Evolutionary conservation across 2,888 invertebrate species (phyloP).

Genomic region (Sylvicola cinctus): DNA sequence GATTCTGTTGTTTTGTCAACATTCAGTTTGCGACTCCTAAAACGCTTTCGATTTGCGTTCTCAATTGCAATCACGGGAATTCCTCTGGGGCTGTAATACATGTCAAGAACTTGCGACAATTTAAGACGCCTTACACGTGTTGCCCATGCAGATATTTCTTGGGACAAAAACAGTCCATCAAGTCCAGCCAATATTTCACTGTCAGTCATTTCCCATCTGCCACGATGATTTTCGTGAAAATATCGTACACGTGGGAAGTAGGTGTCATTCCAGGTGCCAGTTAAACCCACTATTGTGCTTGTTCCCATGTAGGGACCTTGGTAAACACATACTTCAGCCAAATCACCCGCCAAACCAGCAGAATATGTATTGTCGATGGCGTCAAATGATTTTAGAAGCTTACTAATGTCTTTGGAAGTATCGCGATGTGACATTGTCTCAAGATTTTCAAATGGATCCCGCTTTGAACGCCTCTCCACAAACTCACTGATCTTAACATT

Average conservation of each 20-base stretch:
- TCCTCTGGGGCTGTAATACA: slow-evolving; percentile 45
- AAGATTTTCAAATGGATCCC: slow-evolving; percentile 8
- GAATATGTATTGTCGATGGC: slow-evolving; percentile 35
- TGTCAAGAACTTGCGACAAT: slow-evolving; percentile 40
- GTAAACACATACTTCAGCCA: slow-evolving; percentile 43
- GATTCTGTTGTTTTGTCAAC: no score
- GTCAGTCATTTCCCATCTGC: slow-evolving; percentile 42
- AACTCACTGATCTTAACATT: slow-evolving; percentile 30
- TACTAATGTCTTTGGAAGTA: slow-evolving; percentile 8
- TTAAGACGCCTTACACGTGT: slow-evolving; percentile 29
- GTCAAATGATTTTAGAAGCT: slow-evolving; percentile 6
- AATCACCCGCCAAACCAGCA: slow-evolving; percentile 39
- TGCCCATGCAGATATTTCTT: slow-evolving; percentile 30
- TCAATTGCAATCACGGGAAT: slow-evolving; percentile 32
- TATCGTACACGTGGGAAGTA: slow-evolving; percentile 33
- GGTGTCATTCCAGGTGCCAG: slow-evolving; percentile 45
- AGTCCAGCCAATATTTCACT: slow-evolving; percentile 46
- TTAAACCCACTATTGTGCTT: slow-evolving; percentile 30
- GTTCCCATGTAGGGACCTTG: slow-evolving; percentile 34
- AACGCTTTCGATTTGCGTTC: slow-evolving; percentile 25
- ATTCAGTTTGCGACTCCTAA: not conserved
- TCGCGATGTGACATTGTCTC: slow-evolving; percentile 16
- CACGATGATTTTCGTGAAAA: slow-evolving; percentile 27
- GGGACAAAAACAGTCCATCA: slow-evolving; percentile 31
- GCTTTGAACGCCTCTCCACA: slow-evolving; percentile 4